A percentile compares a stretch with the other conserved stretches of the same genome.
These are phyloP conservation scores for Phortica variegata DNA, from an alignment of 1,140 invertebrate genomes.

Conservation along the genomic window DNA sequence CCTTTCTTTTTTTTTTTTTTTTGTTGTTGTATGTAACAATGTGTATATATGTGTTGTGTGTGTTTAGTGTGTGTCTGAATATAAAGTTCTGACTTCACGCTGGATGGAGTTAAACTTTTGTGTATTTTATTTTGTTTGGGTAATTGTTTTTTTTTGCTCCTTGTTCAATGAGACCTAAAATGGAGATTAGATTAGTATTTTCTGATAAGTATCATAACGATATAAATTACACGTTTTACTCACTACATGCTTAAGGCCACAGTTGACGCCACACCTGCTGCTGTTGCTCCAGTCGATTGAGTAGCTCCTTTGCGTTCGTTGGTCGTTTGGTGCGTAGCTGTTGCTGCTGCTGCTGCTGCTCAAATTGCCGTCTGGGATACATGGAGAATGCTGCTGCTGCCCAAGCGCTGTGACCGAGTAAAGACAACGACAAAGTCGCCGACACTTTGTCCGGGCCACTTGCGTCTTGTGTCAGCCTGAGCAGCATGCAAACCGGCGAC, in stretches of 20 bases:
- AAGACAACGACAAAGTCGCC: constrained; percentile 24
- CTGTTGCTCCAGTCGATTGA: constrained; percentile 18
- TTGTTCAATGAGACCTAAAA: no score
- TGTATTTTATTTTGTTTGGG: no score
- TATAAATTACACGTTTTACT: constrained; percentile 15
- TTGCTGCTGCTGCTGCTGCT: constrained; percentile 25
- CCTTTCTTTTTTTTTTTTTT: no score
- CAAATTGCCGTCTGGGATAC: constrained; percentile 31
- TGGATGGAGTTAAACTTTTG: no score
- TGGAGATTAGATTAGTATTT: no score
- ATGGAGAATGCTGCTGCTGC: constrained; percentile 48
- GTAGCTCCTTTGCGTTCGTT: not conserved
- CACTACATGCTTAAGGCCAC: constrained; percentile 56
- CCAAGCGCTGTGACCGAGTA: constrained; percentile 44
- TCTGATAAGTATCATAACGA: no score
- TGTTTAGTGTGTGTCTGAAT: no score
- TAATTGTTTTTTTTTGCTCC: no score
- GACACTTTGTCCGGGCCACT: constrained; percentile 34
- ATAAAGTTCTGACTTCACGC: no score
- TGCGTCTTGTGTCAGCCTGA: no score
- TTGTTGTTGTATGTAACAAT: no score
- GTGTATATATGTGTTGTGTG: no score
- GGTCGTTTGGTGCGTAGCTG: constrained; percentile 13
- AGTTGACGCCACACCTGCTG: constrained; percentile 50
- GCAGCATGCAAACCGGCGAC: constrained; percentile 32